phyloP scores from a whole-genome alignment of 2,797 vertebrate genomes.

The Sandelia bainsii region DNA sequence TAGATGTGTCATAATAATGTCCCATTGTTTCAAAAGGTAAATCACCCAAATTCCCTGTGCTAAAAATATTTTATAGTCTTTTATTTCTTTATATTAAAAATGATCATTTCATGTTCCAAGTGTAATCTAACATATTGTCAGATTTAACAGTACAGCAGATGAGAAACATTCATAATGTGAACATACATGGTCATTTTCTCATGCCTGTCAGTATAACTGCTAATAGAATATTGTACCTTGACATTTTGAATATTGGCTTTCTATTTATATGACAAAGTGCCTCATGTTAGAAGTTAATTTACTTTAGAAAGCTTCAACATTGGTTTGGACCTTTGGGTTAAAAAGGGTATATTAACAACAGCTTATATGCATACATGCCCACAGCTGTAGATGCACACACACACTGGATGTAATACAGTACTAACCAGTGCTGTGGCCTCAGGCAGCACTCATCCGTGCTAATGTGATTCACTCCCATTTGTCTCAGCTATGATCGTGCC shows the following conservation, averaged over 20 bases:
- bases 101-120: background rate
- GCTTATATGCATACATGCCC: background rate
- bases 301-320: background rate
- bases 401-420: conserved; percentile 10
- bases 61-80: too few species aligned
- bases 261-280: background rate
- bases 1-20: too few species aligned
- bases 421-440: conserved; percentile 9
- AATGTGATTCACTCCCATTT: conserved; percentile 47
- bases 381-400: background rate
- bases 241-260: conserved; percentile 17
- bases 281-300: background rate
- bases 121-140: background rate
- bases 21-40: too few species aligned
- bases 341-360: background rate
- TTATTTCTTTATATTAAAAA: conserved; percentile 6
- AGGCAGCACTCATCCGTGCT: conserved; percentile 34
- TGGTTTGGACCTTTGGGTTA: background rate
- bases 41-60: too few species aligned
- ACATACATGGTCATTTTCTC: background rate
- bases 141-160: too few species aligned
- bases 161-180: conserved; percentile 3
- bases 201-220: conserved; percentile 4
- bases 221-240: conserved; percentile 25
- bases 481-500: conserved; percentile 33